A percentile compares a stretch with the other conserved stretches of the same genome.
These are phyloP conservation scores for Pantherophis alleghaniensis DNA, from an alignment of 2,797 vertebrate species.

Conservation along the genomic window DNA sequence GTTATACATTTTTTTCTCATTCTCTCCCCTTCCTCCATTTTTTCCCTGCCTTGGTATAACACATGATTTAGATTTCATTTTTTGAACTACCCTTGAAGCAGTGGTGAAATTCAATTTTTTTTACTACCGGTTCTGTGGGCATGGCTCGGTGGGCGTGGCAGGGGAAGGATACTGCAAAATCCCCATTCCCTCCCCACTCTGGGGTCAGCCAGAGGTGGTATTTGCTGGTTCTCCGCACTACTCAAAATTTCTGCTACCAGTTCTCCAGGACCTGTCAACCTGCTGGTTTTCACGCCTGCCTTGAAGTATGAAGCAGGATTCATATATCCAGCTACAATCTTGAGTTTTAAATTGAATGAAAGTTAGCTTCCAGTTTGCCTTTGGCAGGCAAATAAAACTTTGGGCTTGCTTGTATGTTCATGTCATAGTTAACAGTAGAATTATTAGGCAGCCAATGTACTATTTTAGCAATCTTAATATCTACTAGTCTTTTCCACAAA, in stretches of 20 bases:
- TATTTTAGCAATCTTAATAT: neutral
- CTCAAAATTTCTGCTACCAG: too few species aligned
- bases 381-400: neutral
- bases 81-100: slow-evolving; percentile 18
- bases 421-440: neutral
- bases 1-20: neutral
- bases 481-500: neutral
- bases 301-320: slow-evolving; percentile 33
- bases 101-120: too few species aligned
- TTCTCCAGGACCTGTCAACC: too few species aligned
- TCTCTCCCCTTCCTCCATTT: neutral
- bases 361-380: neutral
- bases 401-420: neutral
- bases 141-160: too few species aligned
- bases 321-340: slow-evolving; percentile 4
- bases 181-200: too few species aligned
- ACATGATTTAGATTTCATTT: neutral
- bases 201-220: too few species aligned
- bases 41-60: neutral
- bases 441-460: neutral
- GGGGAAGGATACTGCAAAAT: too few species aligned
- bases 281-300: neutral
- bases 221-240: too few species aligned
- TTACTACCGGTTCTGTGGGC: too few species aligned
- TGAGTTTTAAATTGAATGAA: slow-evolving; percentile 11